Percentiles rank a stretch among this genome's conserved stretches.
Conservation (phyloP, 1,140 invertebrate genomes). For the Macrotrachela quadricornifera region DNA sequence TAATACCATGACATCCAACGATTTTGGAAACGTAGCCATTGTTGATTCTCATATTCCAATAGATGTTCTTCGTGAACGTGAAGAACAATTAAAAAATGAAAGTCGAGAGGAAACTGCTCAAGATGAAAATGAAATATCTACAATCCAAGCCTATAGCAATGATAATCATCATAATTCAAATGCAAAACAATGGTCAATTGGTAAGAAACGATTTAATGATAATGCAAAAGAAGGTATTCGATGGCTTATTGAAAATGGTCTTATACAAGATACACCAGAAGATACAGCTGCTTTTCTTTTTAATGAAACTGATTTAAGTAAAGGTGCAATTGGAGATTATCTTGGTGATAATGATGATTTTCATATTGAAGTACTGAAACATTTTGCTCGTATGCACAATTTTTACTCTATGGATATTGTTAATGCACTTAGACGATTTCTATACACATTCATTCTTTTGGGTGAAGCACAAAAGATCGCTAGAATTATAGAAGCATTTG, state of each 20-base stretch:
- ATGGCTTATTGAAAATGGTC: constrained; percentile 74
- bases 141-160: too few species aligned
- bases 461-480: constrained; percentile 98
- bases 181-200: constrained; percentile 84
- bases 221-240: constrained; percentile 97
- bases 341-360: constrained; percentile 78
- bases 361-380: constrained; percentile 62
- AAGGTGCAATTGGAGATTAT: constrained; percentile 95
- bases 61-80: too few species aligned
- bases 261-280: constrained; percentile 59
- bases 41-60: too few species aligned
- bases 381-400: constrained; percentile 86
- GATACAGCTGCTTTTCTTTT: constrained; percentile 61
- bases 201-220: constrained; percentile 97
- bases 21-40: too few species aligned
- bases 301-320: constrained; percentile 88
- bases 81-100: too few species aligned
- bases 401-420: constrained; percentile 90
- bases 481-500: constrained; percentile 99
- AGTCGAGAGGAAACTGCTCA: too few species aligned
- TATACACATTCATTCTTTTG: too few species aligned
- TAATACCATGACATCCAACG: too few species aligned
- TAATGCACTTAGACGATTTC: constrained; percentile 79
- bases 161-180: constrained; percentile 33
- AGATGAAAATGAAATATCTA: too few species aligned